These are phyloP conservation scores for Piliocolobus tephrosceles DNA, from an alignment of 2,113 vertebrate species.

Conservation along the genomic window DNA sequence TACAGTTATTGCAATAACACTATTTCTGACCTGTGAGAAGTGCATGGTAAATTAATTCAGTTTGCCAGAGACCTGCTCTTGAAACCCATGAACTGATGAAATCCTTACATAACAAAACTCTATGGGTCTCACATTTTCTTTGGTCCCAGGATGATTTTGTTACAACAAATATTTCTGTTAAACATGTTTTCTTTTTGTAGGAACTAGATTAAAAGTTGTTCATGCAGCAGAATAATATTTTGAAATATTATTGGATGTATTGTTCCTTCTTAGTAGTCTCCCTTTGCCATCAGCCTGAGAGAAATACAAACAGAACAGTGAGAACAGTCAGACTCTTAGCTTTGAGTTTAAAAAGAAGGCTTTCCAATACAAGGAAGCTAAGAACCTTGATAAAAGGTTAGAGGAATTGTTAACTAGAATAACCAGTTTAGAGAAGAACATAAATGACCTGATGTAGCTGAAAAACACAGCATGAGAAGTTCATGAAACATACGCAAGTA, in stretches of 20 bases:
- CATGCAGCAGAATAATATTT: not conserved
- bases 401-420: too few species aligned
- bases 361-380: too few species aligned
- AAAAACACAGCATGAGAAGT: too few species aligned
- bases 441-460: too few species aligned
- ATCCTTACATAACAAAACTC: not conserved
- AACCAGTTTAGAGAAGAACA: too few species aligned
- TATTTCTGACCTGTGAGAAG: not conserved
- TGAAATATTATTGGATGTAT: not conserved
- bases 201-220: not conserved
- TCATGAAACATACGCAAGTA: too few species aligned
- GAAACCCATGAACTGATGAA: not conserved
- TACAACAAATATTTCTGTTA: not conserved
- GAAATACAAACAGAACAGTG: not conserved
- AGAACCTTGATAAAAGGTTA: too few species aligned
- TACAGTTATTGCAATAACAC: not conserved
- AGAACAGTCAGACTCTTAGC: not conserved
- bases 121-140: not conserved
- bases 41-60: not conserved
- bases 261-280: constrained; percentile 7
- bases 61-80: not conserved
- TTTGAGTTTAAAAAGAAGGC: constrained; percentile 2
- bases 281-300: not conserved
- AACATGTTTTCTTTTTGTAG: not conserved
- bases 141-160: not conserved